phyloP scores from a whole-genome alignment of 2,797 vertebrate species.

The Tapirus indicus region DNA sequence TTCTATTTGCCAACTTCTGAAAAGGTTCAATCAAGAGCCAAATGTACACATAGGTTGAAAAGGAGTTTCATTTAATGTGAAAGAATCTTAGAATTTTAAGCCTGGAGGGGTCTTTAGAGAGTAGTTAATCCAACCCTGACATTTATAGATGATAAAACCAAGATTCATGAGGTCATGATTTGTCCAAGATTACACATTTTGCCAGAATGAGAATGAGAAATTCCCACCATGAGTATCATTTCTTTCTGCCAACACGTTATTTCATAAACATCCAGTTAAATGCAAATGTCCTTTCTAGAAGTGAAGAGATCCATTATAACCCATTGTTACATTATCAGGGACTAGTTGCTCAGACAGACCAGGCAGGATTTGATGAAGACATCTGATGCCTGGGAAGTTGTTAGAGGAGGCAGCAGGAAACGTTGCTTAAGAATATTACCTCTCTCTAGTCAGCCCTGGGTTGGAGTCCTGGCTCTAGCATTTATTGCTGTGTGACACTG shows the following conservation, averaged over 20 bases:
- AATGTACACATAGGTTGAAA: neutral
- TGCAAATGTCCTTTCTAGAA: neutral
- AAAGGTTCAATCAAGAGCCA: neutral
- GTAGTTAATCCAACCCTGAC: slow-evolving; percentile 1
- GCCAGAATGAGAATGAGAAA: neutral
- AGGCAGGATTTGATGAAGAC: neutral
- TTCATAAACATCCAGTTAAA: neutral
- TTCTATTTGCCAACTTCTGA: neutral
- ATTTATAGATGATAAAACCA: slow-evolving; percentile 61
- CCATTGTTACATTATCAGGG: neutral
- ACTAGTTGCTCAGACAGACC: neutral
- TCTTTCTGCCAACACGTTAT: slow-evolving; percentile 34
- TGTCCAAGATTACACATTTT: slow-evolving; percentile 19
- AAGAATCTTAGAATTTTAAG: slow-evolving; percentile 28
- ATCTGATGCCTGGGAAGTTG: neutral
- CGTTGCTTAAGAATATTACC: neutral
- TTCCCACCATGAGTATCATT: neutral
- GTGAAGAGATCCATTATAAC: neutral
- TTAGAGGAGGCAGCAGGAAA: neutral
- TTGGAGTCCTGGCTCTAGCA: neutral
- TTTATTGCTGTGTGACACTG: neutral
- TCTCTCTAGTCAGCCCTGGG: neutral
- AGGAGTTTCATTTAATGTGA: neutral
- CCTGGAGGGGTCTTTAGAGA: neutral
- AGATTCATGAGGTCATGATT: neutral